A percentile compares a stretch with the other conserved stretches of the same genome.
Evolutionary conservation across 2,888 invertebrate genomes (phyloP).

Genomic region (Plagodis dolabraria): DNA sequence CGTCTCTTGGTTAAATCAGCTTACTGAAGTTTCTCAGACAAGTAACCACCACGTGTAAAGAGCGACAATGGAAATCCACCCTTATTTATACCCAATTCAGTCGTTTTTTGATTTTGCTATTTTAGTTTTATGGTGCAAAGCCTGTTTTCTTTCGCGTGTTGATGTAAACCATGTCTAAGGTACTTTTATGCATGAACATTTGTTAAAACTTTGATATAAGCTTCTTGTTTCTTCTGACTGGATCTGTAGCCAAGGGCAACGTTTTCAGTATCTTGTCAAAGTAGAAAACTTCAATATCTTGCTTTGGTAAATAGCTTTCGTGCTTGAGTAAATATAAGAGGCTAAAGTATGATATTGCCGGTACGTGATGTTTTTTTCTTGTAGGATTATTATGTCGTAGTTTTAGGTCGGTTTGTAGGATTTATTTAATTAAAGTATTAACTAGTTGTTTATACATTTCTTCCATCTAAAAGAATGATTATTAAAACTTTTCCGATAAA

Average conservation of each 20-base stretch:
- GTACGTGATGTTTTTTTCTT: too few relatives aligned
- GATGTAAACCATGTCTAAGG: conserved; percentile 14
- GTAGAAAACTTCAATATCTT: conserved; percentile 2
- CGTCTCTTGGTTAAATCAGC: conserved; percentile 28
- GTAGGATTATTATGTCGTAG: too few relatives aligned
- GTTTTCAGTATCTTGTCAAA: too few relatives aligned
- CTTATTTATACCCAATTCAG: conserved; percentile 2
- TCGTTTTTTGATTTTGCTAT: conserved; percentile 3
- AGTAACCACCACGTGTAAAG: conserved; percentile 7
- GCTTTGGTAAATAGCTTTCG: neutral
- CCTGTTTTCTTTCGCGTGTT: neutral
- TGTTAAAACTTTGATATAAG: conserved; percentile 21
- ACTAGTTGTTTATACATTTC: too few relatives aligned
- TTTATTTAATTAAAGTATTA: too few relatives aligned
- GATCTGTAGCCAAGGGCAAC: neutral
- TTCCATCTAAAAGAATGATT: too few relatives aligned
- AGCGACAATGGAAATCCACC: conserved; percentile 2
- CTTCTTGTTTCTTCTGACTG: conserved; percentile 11
- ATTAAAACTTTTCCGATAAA: too few relatives aligned
- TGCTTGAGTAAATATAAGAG: neutral
- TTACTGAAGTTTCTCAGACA: conserved; percentile 25
- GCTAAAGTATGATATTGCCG: too few relatives aligned
- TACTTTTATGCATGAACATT: conserved; percentile 19
- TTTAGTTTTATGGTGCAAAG: neutral
- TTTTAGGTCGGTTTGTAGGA: too few relatives aligned